Evolutionary conservation across 2,113 vertebrate genomes (phyloP), one percentile per base, ranked within the genome.

Genomic region (Bolborhynchus lineola): DNA sequence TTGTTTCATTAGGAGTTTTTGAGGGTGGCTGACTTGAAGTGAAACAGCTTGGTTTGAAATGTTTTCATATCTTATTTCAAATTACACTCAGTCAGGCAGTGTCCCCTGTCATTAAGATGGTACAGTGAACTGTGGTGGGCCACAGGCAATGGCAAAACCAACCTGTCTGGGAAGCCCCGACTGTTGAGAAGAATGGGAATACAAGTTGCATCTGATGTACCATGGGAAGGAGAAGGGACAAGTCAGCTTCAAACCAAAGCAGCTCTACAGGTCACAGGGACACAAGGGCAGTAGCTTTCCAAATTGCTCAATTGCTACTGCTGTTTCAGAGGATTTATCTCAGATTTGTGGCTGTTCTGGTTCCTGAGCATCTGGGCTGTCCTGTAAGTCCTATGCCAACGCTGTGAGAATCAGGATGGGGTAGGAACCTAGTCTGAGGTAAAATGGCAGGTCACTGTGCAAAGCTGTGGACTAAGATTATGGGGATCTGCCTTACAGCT

Each of bases 261-360:
- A 75, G 26, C 35, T 86, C 15, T 74, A 53, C 37, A 90, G 31
- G n/a, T 69, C 55, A 75, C 23, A 86, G 64, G 53, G 31, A 11
- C 46, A 88, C 17, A 37, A 50, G 24, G 64, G 46, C 16, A 81
- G 67, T 50, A 90, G 7, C 46, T 77, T 92, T 76, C 44, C 13
- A 37, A 82, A 82, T 79, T 37, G 12, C 52, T 60, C 44, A 64
- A 29, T 50, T 65, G 16, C 59, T 72, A 57, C 63, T 42, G 53
- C 33, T 80, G 11, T 85, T 94, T 90, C 53, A 77, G 79, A 80
- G 75, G 47, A 68, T 86, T 65, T 89, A 35, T 69, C 86, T 65
- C 42, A 49, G 49, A 60, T 83, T 55, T 57, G 33, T 62, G 75
- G 26, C 82, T 68, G 50, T 52, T 83, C n/a, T 80, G 63, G 4